A percentile compares a stretch with the other conserved stretches of the same genome.
Conservation (phyloP, 2,113 vertebrate genomes). For the Nansenia antarctica region DNA sequence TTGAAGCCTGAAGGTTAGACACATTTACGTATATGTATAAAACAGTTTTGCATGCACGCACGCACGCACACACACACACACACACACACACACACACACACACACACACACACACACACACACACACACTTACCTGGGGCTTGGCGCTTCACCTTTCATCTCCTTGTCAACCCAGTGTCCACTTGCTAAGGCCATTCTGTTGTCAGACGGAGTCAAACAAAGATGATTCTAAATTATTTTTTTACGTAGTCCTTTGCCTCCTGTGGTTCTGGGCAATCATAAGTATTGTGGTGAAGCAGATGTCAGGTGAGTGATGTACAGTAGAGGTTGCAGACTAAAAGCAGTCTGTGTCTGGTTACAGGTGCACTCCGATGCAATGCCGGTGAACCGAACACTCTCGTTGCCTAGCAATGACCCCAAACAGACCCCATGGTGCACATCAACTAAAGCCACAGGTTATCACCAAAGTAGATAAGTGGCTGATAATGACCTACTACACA, state of each 20-base stretch:
- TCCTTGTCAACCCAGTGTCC: conserved; percentile 72
- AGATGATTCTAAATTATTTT: background rate
- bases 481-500: background rate
- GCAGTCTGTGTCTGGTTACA: conserved; percentile 21
- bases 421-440: conserved; percentile 33
- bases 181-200: conserved; percentile 72
- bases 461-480: too few species aligned
- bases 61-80: background rate
- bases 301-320: background rate
- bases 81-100: background rate
- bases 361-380: background rate
- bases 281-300: background rate
- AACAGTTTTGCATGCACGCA: background rate
- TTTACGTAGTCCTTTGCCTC: too few species aligned
- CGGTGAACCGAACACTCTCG: conserved; percentile 42
- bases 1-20: too few species aligned
- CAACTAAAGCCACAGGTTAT: conserved; percentile 11
- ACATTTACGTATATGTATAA: too few species aligned
- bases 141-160: conserved; percentile 61
- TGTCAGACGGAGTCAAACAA: background rate
- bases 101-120: background rate
- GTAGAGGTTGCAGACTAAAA: conserved; percentile 14
- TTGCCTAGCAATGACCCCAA: conserved; percentile 49
- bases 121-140: conserved; percentile 52
- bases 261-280: background rate